Conservation (phyloP, 2,797 vertebrate genomes). For the Chaetophractus vellerosus region DNA sequence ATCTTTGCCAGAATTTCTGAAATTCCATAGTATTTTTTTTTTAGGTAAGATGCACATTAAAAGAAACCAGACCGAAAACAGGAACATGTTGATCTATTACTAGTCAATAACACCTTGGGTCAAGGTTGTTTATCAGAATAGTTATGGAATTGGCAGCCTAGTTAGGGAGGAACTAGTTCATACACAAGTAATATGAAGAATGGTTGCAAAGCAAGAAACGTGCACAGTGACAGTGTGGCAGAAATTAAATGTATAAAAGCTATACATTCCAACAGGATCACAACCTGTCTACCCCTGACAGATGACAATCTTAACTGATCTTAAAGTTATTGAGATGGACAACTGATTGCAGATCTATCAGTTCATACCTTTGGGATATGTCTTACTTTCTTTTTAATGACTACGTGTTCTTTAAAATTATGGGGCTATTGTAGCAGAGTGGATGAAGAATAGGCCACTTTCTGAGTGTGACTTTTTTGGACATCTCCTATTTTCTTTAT, state of each 20-base stretch:
- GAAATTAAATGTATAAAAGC: not conserved
- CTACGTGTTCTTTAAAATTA: conserved; percentile 4
- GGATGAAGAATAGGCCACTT: not conserved
- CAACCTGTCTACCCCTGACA: not conserved
- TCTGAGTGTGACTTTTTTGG: not conserved
- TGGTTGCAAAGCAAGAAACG: not conserved
- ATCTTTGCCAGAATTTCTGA: not conserved
- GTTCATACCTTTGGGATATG: not conserved
- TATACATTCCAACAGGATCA: not conserved
- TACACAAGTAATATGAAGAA: conserved; percentile 3
- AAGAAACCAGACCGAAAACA: not conserved
- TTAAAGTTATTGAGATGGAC: not conserved
- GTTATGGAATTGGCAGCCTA: not conserved
- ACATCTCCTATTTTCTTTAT: not conserved
- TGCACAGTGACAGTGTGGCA: not conserved
- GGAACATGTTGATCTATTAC: not conserved
- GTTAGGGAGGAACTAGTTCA: conserved; percentile 7
- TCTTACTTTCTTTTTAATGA: not conserved
- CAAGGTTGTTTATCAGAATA: conserved; percentile 38
- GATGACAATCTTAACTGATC: not conserved
- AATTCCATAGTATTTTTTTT: not conserved
- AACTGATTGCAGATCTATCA: not conserved
- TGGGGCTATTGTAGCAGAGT: not conserved
- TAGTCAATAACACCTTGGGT: conserved; percentile 6
- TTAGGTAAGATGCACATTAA: not conserved